phyloP scores from a whole-genome alignment of 2,888 invertebrate species.

The Andrena trimmerana region DNA sequence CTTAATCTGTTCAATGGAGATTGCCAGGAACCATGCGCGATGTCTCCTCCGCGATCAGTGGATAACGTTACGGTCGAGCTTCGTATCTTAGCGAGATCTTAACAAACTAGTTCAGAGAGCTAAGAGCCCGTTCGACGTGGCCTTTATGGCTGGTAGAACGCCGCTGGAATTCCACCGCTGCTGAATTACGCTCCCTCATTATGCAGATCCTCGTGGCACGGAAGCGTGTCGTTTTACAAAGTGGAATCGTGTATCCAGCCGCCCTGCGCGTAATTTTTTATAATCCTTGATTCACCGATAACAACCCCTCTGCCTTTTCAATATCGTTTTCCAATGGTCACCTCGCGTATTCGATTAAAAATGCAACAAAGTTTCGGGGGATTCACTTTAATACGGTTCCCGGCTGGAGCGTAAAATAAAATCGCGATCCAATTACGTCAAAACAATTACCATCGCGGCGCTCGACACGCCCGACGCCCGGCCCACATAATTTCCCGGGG shows the following conservation, averaged over 20 bases:
- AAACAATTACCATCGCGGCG: constrained; percentile 48
- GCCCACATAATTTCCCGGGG: constrained; percentile 33
- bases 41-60: constrained; percentile 42
- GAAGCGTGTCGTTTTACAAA: not conserved
- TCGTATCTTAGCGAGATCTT: constrained; percentile 58
- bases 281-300: not conserved
- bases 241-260: not conserved
- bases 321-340: not conserved
- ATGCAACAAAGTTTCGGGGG: not conserved
- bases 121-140: constrained; percentile 2
- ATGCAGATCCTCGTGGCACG: constrained; percentile 10
- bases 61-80: constrained; percentile 48
- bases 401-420: constrained; percentile 33
- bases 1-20: constrained; percentile 72
- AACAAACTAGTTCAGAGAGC: constrained; percentile 42
- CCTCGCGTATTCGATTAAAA: constrained; percentile 14
- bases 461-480: constrained; percentile 12
- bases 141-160: constrained; percentile 1
- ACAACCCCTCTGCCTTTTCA: not conserved
- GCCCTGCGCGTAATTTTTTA: not conserved
- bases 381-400: constrained; percentile 16
- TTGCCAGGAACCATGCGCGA: constrained; percentile 52
- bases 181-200: constrained; percentile 16
- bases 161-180: not conserved
- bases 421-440: constrained; percentile 43